phyloP scores from a whole-genome alignment of 2,888 invertebrate species.

The Rhagium mordax region DNA sequence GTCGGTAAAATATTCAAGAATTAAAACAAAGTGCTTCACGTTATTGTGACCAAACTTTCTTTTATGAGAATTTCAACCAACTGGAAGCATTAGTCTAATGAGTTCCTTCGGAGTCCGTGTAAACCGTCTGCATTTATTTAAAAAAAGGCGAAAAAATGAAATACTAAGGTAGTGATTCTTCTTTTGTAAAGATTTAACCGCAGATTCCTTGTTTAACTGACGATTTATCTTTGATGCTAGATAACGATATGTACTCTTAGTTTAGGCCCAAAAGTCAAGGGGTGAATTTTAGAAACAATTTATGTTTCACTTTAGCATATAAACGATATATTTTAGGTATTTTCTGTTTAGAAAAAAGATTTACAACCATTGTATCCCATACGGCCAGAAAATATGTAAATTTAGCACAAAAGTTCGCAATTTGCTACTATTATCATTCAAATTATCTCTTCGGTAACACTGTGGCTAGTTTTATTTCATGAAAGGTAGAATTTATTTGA shows the following conservation, averaged over 20 bases:
- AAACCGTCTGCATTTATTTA: conserved; percentile 11
- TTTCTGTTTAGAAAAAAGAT: conserved; percentile 42
- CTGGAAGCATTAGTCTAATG: conserved; percentile 43
- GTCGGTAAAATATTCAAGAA: conserved; percentile 26
- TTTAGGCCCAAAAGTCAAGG: conserved; percentile 40
- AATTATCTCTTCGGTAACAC: conserved; percentile 12
- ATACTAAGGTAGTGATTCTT: neutral
- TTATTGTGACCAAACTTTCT: conserved; percentile 29
- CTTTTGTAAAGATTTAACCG: neutral
- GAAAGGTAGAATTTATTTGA: conserved; percentile 2
- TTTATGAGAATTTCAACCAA: conserved; percentile 24
- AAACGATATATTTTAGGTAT: conserved; percentile 37
- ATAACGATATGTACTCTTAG: conserved; percentile 46
- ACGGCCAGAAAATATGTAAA: conserved; percentile 31
- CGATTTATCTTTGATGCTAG: conserved; percentile 12
- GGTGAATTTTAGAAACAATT: conserved; percentile 45
- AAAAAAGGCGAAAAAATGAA: conserved; percentile 12
- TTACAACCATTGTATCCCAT: conserved; percentile 16
- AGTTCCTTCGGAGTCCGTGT: conserved; percentile 27
- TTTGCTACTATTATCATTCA: conserved; percentile 34
- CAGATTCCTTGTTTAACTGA: neutral
- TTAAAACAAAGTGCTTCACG: conserved; percentile 31
- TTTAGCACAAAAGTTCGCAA: conserved; percentile 19
- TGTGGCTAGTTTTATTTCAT: conserved; percentile 8
- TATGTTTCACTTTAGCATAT: conserved; percentile 45